Evolutionary conservation across 2,113 vertebrate genomes (phyloP), one percentile per base, ranked within the genome.

Genomic region (Myiozetetes cayanensis): DNA sequence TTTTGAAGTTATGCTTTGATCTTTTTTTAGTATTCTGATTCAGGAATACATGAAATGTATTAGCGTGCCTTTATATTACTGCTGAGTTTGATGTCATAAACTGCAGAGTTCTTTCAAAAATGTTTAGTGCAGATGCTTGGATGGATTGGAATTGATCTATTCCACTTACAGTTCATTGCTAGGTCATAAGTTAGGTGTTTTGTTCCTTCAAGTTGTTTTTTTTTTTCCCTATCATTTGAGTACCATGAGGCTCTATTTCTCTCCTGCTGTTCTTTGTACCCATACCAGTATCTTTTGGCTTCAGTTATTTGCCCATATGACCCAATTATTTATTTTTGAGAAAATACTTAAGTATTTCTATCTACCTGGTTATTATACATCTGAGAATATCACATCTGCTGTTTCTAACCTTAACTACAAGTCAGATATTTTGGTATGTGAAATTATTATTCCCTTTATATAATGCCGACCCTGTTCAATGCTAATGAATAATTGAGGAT

Each of bases 1-100:
- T 80, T 94, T 70, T 77, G 87, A 89, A 85, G 74, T 85, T 31
- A 31, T 3, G 30, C 78, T 91, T 93, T 96, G 88, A 91, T 94
- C 55, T 83, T 85, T 95, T 82, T 66, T 87, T 93, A 43, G 67
- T 28, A 44, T 53, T 59, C 79, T 9, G 5, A 76, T 73, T 62
- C 59, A 77, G 59, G 27, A 46, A 35, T 92, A 39, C 31, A 44
- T 1, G 15, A 28, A 49, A 56, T 22, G 6, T 43, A 63, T 86
- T 74, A 77, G 33, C 1, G 2, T 70, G 72, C 16, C 50, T 58
- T 94, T 71, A 39, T 84, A 87, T n/a, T 74, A 53, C 68, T 80
- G 50, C 72, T 59, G 72, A 76, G 59, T 62, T 80, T 86, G 55
- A 85, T 37, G 67, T 27, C 59, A 74, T 50, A 50, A 96, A 74